These are phyloP conservation scores for Arctopsyche grandis DNA, from an alignment of 1,140 invertebrate genomes.

Conservation along the genomic window DNA sequence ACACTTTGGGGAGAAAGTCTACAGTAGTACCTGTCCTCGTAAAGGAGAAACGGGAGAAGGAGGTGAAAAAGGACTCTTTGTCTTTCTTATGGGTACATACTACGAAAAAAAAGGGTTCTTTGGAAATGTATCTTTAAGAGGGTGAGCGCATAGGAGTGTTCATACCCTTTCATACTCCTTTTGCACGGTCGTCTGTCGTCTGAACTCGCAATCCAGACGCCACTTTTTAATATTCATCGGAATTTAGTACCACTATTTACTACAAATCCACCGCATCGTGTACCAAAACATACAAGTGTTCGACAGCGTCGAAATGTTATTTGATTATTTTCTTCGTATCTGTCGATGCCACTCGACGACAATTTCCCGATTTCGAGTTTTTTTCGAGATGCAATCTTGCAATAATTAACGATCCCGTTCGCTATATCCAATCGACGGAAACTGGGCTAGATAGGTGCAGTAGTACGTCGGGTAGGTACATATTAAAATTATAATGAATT, in stretches of 20 bases:
- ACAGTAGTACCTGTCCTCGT: conserved; percentile 51
- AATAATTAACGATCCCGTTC: not conserved
- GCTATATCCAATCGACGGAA: not conserved
- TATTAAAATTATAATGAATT: conserved; percentile 38
- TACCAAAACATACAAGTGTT: not conserved
- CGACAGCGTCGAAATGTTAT: not conserved
- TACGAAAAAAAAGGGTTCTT: conserved; percentile 53
- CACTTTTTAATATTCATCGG: conserved; percentile 4
- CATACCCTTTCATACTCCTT: conserved; percentile 47
- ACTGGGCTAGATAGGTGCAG: too few relatives aligned
- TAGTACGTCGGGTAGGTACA: not conserved
- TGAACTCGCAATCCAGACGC: conserved; percentile 37
- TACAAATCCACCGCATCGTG: not conserved
- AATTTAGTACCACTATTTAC: not conserved
- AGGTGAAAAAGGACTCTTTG: conserved; percentile 54
- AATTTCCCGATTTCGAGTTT: too few relatives aligned
- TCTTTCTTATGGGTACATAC: conserved; percentile 51
- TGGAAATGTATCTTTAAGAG: conserved; percentile 55
- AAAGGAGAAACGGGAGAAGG: conserved; percentile 50
- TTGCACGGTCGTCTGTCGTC: conserved; percentile 43
- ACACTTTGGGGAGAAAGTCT: conserved; percentile 52
- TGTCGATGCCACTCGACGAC: not conserved
- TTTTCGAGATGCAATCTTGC: not conserved
- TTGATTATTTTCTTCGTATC: not conserved
- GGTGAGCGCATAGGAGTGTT: conserved; percentile 45